A percentile compares a stretch with the other conserved stretches of the same genome.
Conservation (phyloP, 2,113 vertebrate species). For the Tichodroma muraria region DNA sequence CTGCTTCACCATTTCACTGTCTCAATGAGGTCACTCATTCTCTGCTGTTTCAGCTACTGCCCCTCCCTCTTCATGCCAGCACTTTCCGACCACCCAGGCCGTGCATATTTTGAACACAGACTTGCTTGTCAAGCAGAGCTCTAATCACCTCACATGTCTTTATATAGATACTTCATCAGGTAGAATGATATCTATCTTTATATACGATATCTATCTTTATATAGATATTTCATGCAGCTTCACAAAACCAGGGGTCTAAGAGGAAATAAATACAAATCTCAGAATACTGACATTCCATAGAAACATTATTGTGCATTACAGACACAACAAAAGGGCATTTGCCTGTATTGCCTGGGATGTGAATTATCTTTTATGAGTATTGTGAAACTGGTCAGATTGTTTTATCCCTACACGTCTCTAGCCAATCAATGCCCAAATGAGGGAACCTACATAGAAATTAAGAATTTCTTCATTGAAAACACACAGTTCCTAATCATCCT, state of each 20-base stretch:
- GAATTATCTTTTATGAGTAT: background rate
- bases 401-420: background rate
- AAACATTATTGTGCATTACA: background rate
- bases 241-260: background rate
- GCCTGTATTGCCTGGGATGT: background rate
- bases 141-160: background rate
- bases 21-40: background rate
- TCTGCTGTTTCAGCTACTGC: background rate
- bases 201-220: no score
- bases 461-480: background rate
- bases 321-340: background rate
- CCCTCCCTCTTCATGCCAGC: background rate
- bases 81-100: background rate
- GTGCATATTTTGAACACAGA: background rate
- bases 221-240: background rate
- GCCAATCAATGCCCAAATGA: background rate
- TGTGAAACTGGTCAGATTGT: background rate
- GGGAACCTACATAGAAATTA: background rate
- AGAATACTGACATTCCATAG: background rate
- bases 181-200: no score
- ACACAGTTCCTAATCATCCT: background rate
- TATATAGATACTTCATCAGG: background rate
- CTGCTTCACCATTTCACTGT: background rate
- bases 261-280: background rate
- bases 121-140: background rate